Conservation (phyloP, 2,797 vertebrate genomes). For the Macroramphosus scolopax region DNA sequence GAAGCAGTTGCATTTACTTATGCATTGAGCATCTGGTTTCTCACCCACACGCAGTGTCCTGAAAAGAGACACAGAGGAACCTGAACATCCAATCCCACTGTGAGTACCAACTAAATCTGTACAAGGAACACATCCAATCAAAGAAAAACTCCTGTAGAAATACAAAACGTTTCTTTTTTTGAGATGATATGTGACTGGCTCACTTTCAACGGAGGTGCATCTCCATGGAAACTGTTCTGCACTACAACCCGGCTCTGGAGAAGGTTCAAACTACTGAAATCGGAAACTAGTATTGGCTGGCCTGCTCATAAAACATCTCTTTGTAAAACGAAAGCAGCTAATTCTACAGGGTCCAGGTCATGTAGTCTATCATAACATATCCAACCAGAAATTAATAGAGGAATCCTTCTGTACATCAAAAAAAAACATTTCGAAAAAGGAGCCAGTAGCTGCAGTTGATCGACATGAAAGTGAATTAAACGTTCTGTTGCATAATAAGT, state of each 20-base stretch:
- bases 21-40: constrained; percentile 86
- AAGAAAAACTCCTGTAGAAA: constrained; percentile 5
- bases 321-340: constrained; percentile 5
- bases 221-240: constrained; percentile 47
- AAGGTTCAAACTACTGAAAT: constrained; percentile 5
- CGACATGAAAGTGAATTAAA: neutral
- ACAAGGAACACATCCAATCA: constrained; percentile 7
- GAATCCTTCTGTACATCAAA: too few relatives aligned
- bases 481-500: constrained; percentile 4
- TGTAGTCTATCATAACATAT: too few relatives aligned
- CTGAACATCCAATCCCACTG: neutral
- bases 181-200: constrained; percentile 5
- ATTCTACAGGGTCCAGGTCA: too few relatives aligned
- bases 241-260: constrained; percentile 11
- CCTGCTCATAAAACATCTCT: neutral
- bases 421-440: too few relatives aligned
- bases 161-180: constrained; percentile 7
- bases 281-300: neutral
- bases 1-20: constrained; percentile 92
- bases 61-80: constrained; percentile 37
- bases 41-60: constrained; percentile 74
- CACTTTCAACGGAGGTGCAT: constrained; percentile 32
- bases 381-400: neutral
- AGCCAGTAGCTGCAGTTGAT: constrained; percentile 2
- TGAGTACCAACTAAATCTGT: neutral